A percentile compares a stretch with the other conserved stretches of the same genome.
Evolutionary conservation across 2,888 invertebrate species (phyloP).

Genomic region (Danaus chrysippus): DNA sequence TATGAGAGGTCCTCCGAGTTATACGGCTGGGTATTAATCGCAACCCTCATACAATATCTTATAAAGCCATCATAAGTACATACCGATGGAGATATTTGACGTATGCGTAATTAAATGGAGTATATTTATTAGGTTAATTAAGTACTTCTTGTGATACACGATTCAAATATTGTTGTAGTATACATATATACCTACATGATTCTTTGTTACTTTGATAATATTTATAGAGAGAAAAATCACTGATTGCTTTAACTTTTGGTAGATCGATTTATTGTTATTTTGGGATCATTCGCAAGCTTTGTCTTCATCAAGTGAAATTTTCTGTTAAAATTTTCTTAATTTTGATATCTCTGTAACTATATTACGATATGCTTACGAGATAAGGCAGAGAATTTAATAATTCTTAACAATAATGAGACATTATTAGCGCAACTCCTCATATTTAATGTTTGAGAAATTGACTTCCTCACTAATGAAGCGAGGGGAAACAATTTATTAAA

Average conservation of each 20-base stretch:
- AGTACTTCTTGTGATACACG: conserved; percentile 61
- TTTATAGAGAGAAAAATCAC: too few species aligned
- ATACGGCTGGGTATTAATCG: background rate
- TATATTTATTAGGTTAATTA: conserved; percentile 79
- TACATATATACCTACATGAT: too few species aligned
- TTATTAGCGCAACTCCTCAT: conserved; percentile 62
- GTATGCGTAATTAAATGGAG: conserved; percentile 76
- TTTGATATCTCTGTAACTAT: background rate
- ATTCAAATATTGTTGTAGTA: conserved; percentile 19
- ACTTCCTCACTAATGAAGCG: conserved; percentile 57
- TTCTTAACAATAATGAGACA: conserved; percentile 65
- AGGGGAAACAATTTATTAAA: conserved; percentile 52
- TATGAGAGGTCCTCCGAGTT: background rate
- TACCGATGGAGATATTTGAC: conserved; percentile 70
- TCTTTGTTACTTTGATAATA: too few species aligned
- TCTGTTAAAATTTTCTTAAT: too few species aligned
- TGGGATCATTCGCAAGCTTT: background rate
- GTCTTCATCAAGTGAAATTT: background rate
- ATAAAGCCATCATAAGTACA: conserved; percentile 6
- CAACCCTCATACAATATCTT: conserved; percentile 7
- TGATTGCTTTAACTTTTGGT: background rate
- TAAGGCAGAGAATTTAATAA: conserved; percentile 56
- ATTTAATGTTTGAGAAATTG: conserved; percentile 71
- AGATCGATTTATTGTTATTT: background rate
- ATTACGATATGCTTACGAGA: background rate